Evolutionary conservation across 2,888 invertebrate species (phyloP).

Genomic region (Drosophila picticornis): DNA sequence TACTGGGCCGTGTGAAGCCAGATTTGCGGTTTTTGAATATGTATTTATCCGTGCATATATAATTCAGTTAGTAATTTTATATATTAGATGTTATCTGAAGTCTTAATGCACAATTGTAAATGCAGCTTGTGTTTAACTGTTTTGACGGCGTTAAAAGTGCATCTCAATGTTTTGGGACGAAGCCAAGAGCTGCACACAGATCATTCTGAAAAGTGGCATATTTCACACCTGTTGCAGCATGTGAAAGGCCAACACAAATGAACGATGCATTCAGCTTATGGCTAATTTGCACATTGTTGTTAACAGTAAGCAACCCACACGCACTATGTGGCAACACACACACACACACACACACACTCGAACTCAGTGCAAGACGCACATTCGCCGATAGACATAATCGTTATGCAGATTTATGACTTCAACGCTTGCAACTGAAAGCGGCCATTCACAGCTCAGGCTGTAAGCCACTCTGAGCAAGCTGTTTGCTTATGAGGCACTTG

Average conservation of each 20-base stretch:
- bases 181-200: neutral
- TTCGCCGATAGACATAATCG: constrained; percentile 38
- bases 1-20: neutral
- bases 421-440: constrained; percentile 76
- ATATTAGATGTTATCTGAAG: neutral
- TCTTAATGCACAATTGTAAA: neutral
- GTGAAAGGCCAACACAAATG: constrained; percentile 34
- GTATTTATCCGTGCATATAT: neutral
- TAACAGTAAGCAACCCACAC: constrained; percentile 38
- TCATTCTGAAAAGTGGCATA: neutral
- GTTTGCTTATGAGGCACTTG: constrained; percentile 79
- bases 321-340: constrained; percentile 29
- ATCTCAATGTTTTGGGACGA: neutral
- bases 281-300: constrained; percentile 26
- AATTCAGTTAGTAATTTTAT: neutral
- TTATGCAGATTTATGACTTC: constrained; percentile 80
- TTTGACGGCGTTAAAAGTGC: neutral
- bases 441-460: neutral
- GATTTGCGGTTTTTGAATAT: too few species aligned
- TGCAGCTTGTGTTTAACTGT: neutral
- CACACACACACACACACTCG: constrained; percentile 11
- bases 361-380: constrained; percentile 8
- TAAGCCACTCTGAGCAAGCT: constrained; percentile 66
- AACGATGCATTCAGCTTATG: constrained; percentile 6
- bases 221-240: constrained; percentile 17